Conservation (phyloP, 2,113 vertebrate species). For the Lota lota region DNA sequence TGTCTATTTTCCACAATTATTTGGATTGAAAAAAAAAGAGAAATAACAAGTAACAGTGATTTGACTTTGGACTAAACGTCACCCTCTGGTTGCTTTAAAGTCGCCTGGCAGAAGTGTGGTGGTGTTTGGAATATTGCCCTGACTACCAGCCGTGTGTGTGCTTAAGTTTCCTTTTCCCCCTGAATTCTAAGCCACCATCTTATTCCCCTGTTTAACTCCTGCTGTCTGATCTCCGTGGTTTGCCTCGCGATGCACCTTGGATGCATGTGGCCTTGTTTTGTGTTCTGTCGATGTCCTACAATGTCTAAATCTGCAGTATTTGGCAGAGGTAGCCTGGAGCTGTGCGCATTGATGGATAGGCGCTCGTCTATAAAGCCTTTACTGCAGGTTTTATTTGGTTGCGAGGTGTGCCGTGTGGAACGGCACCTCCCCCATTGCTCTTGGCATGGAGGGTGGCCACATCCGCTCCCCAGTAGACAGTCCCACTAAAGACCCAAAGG, state of each 20-base stretch:
- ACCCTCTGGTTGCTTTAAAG: background rate
- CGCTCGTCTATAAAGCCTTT: slow-evolving; percentile 49
- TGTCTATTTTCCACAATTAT: background rate
- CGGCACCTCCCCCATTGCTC: slow-evolving; percentile 55
- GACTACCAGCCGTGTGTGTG: slow-evolving; percentile 57
- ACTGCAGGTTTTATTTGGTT: slow-evolving; percentile 68
- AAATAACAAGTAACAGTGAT: background rate
- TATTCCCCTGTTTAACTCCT: slow-evolving; percentile 58
- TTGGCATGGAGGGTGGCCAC: slow-evolving; percentile 68
- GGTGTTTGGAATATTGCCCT: slow-evolving; percentile 67
- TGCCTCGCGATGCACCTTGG: slow-evolving; percentile 55
- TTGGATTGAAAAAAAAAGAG: background rate
- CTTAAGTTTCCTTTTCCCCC: slow-evolving; percentile 42
- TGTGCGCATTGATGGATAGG: slow-evolving; percentile 41
- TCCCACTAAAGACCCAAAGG: slow-evolving; percentile 54
- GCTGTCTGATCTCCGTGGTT: slow-evolving; percentile 33
- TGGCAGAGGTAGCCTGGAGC: slow-evolving; percentile 57
- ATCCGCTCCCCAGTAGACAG: slow-evolving; percentile 76
- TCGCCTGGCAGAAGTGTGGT: slow-evolving; percentile 32
- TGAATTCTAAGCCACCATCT: slow-evolving; percentile 31
- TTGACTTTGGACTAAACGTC: background rate
- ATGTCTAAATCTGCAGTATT: slow-evolving; percentile 71
- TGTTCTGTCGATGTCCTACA: slow-evolving; percentile 43
- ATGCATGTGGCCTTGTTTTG: slow-evolving; percentile 63
- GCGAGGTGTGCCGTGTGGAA: slow-evolving; percentile 52